Conservation (phyloP, 2,113 vertebrate species). For the Phyllopteryx taeniolatus region DNA sequence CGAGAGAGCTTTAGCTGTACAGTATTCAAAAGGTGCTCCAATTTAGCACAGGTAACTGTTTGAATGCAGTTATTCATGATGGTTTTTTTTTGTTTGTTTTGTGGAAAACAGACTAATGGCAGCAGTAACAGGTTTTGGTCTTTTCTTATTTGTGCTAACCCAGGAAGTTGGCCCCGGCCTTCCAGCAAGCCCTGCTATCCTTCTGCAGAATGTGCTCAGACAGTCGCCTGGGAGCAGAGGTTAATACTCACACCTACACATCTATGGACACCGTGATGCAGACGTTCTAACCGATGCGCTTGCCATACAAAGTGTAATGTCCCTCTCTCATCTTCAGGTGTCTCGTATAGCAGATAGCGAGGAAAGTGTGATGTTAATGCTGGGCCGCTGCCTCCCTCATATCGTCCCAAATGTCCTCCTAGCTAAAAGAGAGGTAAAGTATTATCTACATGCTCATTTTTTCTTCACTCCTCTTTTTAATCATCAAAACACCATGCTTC, state of each 20-base stretch:
- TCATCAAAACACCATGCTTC: constrained; percentile 26
- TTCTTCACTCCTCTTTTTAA: constrained; percentile 2
- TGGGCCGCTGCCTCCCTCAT: constrained; percentile 96
- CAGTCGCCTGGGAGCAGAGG: constrained; percentile 95
- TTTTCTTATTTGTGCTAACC: constrained; percentile 36
- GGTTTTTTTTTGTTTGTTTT: neutral
- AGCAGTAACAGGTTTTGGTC: constrained; percentile 30
- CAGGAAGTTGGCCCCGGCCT: constrained; percentile 92
- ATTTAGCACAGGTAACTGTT: neutral
- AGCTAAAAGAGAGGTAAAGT: constrained; percentile 94
- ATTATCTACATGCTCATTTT: neutral
- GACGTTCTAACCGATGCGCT: neutral
- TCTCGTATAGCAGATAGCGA: constrained; percentile 96
- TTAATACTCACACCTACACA: constrained; percentile 53
- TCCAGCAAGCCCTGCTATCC: constrained; percentile 95
- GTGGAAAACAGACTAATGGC: neutral
- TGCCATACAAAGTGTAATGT: neutral
- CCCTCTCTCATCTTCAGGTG: constrained; percentile 72
- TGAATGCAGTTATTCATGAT: neutral
- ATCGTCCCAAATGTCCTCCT: constrained; percentile 97
- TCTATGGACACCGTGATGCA: neutral
- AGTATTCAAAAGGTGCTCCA: neutral
- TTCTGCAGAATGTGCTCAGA: constrained; percentile 98
- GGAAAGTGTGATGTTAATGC: constrained; percentile 93
- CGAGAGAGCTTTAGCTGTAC: neutral